Percentiles rank a stretch among this genome's conserved stretches.
Conservation (phyloP, 2,797 vertebrate species). For the Bradypodion pumilum region DNA sequence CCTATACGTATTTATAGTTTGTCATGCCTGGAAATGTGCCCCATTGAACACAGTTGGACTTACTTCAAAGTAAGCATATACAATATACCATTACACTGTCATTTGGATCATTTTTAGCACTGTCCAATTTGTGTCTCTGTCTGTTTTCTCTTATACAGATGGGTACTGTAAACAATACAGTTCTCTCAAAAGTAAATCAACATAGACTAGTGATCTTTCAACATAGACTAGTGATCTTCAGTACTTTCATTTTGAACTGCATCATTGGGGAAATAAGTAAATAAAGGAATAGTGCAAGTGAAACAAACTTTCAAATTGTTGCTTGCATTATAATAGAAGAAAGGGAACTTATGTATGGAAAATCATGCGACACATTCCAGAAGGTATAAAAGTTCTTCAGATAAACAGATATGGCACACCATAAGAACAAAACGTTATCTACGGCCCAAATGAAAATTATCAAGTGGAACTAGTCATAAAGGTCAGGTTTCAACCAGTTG, state of each 20-base stretch:
- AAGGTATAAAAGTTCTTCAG: background rate
- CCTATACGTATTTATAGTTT: background rate
- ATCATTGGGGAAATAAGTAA: background rate
- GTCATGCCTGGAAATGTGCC: no score
- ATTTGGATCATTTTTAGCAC: background rate
- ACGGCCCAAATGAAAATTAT: background rate
- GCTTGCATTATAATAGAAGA: background rate
- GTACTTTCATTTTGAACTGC: constrained; percentile 1
- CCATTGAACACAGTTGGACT: background rate
- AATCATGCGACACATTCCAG: constrained; percentile 9
- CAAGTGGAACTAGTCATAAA: background rate
- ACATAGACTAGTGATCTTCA: accelerated
- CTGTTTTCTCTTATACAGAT: background rate
- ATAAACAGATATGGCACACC: background rate
- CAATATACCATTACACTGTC: background rate
- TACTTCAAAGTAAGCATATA: background rate
- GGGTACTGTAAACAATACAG: background rate
- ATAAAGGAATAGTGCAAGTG: background rate
- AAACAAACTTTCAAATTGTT: background rate
- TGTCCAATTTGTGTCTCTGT: background rate
- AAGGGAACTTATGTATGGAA: background rate
- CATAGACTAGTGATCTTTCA: background rate
- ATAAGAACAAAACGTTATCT: background rate
- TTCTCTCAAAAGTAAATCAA: background rate
- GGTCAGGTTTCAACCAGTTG: no score